Evolutionary conservation across 2,113 vertebrate genomes (phyloP).

Genomic region (Tenebrosternarchus preto): DNA sequence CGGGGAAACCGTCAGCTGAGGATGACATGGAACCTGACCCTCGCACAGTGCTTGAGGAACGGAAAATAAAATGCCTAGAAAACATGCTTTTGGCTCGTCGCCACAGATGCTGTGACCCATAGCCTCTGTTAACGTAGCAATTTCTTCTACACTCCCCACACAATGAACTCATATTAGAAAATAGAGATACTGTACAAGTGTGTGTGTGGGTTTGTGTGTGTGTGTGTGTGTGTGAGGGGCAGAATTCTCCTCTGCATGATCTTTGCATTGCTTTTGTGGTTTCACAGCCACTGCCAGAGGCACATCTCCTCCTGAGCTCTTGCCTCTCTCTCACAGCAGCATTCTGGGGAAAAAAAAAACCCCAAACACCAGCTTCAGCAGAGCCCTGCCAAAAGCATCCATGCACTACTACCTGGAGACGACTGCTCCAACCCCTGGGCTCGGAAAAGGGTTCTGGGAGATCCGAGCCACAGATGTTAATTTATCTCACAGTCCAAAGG

Average conservation of each 20-base stretch:
- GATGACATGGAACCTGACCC: background rate
- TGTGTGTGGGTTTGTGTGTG: background rate
- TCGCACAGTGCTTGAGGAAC: background rate
- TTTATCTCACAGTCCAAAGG: background rate
- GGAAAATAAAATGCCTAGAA: background rate
- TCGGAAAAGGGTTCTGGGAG: background rate
- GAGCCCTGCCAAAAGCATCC: constrained; percentile 27
- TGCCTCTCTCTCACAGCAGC: constrained; percentile 14
- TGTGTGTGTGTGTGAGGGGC: background rate
- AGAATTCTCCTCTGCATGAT: background rate
- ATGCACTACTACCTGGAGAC: constrained; percentile 1
- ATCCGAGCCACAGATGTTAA: constrained; percentile 18
- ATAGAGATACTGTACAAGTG: background rate
- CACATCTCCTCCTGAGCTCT: constrained; percentile 19
- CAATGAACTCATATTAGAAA: background rate
- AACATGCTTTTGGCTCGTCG: background rate
- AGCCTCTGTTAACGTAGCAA: constrained; percentile 5
- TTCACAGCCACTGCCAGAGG: constrained; percentile 29
- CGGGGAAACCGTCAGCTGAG: background rate
- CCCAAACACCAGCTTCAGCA: constrained; percentile 31
- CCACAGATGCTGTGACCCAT: background rate
- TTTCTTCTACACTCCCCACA: background rate
- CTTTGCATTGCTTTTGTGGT: constrained; percentile 32
- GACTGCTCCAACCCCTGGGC: constrained; percentile 15
- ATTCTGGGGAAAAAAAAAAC: constrained; percentile 29